Conservation (phyloP, 2,113 vertebrate species). For the Uropsilus gracilis region DNA sequence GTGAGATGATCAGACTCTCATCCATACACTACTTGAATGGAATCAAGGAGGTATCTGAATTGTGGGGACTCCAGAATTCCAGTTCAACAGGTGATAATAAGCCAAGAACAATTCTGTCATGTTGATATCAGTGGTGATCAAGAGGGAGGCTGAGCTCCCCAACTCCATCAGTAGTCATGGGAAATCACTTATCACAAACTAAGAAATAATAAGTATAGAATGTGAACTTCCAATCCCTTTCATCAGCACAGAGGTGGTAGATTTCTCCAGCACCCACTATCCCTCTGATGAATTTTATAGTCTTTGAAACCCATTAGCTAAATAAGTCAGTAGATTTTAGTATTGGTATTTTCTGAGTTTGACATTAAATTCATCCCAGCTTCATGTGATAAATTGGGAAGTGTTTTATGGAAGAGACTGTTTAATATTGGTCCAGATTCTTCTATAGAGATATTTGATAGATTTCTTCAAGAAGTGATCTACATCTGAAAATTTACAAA, state of each 20-base stretch:
- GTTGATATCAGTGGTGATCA: background rate
- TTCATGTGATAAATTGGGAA: no score
- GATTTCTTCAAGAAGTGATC: no score
- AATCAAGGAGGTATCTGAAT: background rate
- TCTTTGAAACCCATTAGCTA: background rate
- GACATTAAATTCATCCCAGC: no score
- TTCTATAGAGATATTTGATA: no score
- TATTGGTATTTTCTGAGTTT: no score
- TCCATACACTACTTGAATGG: background rate
- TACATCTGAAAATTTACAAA: no score
- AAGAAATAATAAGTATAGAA: no score
- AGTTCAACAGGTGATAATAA: background rate
- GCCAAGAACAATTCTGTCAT: rapidly evolving
- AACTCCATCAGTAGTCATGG: background rate
- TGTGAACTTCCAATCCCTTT: no score
- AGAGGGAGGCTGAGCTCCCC: background rate
- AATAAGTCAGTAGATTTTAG: no score
- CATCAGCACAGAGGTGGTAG: background rate
- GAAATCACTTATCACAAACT: background rate
- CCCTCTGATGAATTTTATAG: background rate
- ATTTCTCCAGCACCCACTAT: background rate
- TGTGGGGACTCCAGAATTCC: background rate
- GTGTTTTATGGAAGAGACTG: no score
- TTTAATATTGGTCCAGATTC: no score
- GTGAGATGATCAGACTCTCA: background rate